phyloP scores from a whole-genome alignment of 2,113 vertebrate species.

The Oreochromis aureus region DNA sequence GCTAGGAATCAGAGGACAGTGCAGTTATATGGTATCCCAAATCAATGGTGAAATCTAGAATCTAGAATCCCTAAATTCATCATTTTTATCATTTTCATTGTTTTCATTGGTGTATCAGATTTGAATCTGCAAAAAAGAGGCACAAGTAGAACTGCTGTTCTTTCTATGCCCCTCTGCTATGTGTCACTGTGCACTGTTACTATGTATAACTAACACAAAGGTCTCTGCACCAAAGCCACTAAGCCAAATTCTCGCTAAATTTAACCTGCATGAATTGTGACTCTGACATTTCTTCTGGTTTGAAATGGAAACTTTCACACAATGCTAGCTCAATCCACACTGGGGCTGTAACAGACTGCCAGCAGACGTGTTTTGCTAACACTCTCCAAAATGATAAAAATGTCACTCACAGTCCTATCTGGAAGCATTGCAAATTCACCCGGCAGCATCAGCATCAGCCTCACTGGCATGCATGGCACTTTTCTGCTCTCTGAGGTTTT shows the following conservation, averaged over 20 bases:
- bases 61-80: background rate
- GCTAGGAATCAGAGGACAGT: background rate
- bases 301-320: constrained; percentile 34
- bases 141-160: background rate
- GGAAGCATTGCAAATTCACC: constrained; percentile 33
- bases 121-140: background rate
- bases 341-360: constrained; percentile 12
- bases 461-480: constrained; percentile 22
- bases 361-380: constrained; percentile 29
- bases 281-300: constrained; percentile 12
- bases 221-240: constrained; percentile 9
- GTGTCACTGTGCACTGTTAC: background rate
- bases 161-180: background rate
- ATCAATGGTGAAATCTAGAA: background rate
- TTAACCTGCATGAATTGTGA: background rate
- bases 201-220: constrained; percentile 13
- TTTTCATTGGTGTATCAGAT: background rate
- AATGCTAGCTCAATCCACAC: background rate
- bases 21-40: background rate
- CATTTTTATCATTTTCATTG: background rate
- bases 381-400: constrained; percentile 42
- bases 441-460: constrained; percentile 32
- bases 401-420: constrained; percentile 20
- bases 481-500: background rate
- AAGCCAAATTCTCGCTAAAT: constrained; percentile 4